Base-by-base conservation (phyloP, 2,888 invertebrate genomes). In the Lottia scabra region DNA sequence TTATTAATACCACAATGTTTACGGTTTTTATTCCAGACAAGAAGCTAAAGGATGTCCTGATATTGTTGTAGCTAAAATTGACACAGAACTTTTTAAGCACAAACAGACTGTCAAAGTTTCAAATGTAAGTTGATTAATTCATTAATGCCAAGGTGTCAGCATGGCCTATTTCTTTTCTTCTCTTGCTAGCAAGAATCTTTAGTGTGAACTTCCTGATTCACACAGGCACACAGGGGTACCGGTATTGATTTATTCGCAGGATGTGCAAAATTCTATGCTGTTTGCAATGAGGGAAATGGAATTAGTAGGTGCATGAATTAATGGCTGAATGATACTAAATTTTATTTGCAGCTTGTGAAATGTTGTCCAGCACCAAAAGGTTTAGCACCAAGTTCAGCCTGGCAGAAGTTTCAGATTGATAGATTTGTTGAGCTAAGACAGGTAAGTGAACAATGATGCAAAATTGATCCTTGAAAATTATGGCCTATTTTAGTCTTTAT, bases 391-490 rank as follows among this genome's bases (percentile, higher is more conserved):
- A 76, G 90, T 1, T 70, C 86, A 63, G 92, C 93, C 83, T 95
- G 95, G 94, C 94, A 94, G 88, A 91, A 92, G 74, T 90, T 91
- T 74, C 93, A 94, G 89, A 90, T 94, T 1, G 91, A 92, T 12
- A 92, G 94, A 81, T 95, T 95, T 88, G 92, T 93, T 10, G 89
- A 92, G 63, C 85, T 93, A 3, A 91, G 94, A 83, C 89, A 92
- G 85, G 92, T 92, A 2, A 4, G 30, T 4, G 5, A 70, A 65
- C 67, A 38, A 19, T n/a, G 30, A 30, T 30, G 30, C 30, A 30
- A 30, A 4, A 4, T 6, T 30, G 30, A 30, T 6, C 30, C 30
- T 4, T 30, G 30, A 4, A 30, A 30, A 30, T 4, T 30, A 30
- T 4, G 30, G 30, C 6, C 30, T 30, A 30, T 30, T 2, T 30